phyloP scores from a whole-genome alignment of 2,797 vertebrate genomes.

The Coendou prehensilis region DNA sequence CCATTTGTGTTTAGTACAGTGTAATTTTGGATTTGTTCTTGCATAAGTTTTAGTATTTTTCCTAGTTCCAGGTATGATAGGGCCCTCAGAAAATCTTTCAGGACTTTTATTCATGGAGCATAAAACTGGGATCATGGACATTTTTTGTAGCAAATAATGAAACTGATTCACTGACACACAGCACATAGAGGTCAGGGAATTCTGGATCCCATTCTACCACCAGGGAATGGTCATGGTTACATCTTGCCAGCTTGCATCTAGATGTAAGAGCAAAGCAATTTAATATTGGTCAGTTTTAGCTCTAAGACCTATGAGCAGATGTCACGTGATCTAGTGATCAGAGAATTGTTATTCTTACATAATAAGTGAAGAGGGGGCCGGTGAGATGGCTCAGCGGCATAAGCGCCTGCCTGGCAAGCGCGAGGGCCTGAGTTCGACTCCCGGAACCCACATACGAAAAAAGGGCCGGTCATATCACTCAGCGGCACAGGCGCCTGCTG shows the following conservation, averaged over 20 bases:
- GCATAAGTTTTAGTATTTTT: neutral
- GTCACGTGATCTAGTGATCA: neutral
- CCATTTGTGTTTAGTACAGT: neutral
- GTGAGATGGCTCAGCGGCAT: too few relatives aligned
- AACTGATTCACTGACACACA: neutral
- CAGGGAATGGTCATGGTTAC: neutral
- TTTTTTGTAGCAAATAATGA: constrained; percentile 35
- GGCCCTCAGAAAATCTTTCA: neutral
- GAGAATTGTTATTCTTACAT: neutral
- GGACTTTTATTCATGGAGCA: constrained; percentile 24
- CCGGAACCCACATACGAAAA: too few relatives aligned
- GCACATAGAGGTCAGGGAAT: neutral
- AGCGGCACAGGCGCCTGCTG: too few relatives aligned
- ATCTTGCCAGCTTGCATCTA: neutral
- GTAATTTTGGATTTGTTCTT: constrained; percentile 11
- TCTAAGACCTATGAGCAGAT: neutral
- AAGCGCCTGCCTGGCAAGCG: too few relatives aligned
- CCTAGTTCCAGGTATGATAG: neutral
- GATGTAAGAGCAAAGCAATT: neutral
- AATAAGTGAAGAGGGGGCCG: neutral
- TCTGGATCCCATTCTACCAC: neutral
- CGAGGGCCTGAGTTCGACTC: too few relatives aligned
- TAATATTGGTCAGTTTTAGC: neutral
- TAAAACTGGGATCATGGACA: neutral
- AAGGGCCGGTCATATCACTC: too few relatives aligned